Base-by-base conservation (phyloP, 2,888 invertebrate species). In the Hirtodrosophila trivittata region DNA sequence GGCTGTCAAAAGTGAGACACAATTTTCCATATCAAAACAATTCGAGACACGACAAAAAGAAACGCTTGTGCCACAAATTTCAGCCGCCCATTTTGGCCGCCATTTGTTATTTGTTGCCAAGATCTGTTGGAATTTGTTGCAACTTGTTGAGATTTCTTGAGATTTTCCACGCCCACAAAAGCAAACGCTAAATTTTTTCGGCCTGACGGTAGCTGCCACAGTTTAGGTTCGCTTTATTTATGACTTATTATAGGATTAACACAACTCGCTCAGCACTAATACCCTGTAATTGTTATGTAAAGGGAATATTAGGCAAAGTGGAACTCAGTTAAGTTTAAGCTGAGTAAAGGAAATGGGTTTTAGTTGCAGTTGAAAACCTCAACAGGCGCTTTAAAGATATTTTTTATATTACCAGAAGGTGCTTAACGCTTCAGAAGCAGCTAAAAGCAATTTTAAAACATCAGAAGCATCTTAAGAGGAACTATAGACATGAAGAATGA, bases 1-100 rank as follows among this genome's bases (percentile, higher is more conserved):
- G 68, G 51, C 71, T 69, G 83, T 78, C 82, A 74, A 78, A 82
- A 41, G 42, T 46, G 56, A 66, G 76, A 59, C 80, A 71, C 76
- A 63, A 63, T 76, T 63, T 66, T 62, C 59, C 55, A 67, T 66
- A 77, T 66, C 77, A 68, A 77, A 77, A 80, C 72, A 77, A 80
- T 77, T 67, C 67, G 63, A 28, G 58, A 18, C 68, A 58, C 64
- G 57, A 49, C 25, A 26, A 41, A 13, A 1, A 32, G 7, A 39
- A 55, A 49, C 43, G 59, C 52, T 54, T 59, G 63, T 64, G 77
- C 75, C 67, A 68, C 65, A 75, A 37, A 64, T 75, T 68, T 52
- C 16, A 16, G 52, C 65, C 75, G 75, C 75, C 76, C 76, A 80
- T 74, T 77, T 76, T 38, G 55, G 60, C 47, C 65, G 65, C 60